A percentile compares a stretch with the other conserved stretches of the same genome.
phyloP scores from a whole-genome alignment of 2,888 invertebrate genomes.

The Pocota personata region DNA sequence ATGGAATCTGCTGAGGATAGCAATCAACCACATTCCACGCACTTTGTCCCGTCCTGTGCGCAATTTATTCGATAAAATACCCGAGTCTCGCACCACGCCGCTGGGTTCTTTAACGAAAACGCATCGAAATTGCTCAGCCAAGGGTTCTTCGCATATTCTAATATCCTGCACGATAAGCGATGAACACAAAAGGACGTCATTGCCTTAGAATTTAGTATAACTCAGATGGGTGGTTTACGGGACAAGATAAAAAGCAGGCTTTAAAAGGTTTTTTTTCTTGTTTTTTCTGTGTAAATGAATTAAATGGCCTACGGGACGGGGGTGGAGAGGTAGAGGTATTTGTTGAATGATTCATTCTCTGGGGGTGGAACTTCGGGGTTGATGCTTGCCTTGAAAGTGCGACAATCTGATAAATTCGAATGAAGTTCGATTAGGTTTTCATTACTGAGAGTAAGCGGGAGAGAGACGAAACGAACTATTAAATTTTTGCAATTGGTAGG shows the following conservation, averaged over 20 bases:
- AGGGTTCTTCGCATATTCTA: constrained; percentile 31
- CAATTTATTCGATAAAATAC: constrained; percentile 62
- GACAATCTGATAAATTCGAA: constrained; percentile 66
- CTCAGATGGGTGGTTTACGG: background rate
- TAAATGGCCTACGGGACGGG: constrained; percentile 2
- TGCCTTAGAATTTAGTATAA: constrained; percentile 32
- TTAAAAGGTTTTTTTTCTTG: constrained; percentile 40
- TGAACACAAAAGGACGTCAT: constrained; percentile 41
- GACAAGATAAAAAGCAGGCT: constrained; percentile 17
- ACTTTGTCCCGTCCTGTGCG: constrained; percentile 49
- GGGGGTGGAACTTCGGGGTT: constrained; percentile 70
- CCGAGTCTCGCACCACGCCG: background rate
- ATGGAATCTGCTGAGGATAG: constrained; percentile 44
- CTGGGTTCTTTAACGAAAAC: constrained; percentile 35
- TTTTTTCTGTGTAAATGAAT: constrained; percentile 18
- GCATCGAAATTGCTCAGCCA: constrained; percentile 66
- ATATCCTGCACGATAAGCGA: constrained; percentile 65
- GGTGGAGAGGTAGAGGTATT: background rate
- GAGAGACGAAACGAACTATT: constrained; percentile 50
- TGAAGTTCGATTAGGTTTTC: constrained; percentile 67
- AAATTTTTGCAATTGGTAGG: constrained; percentile 68
- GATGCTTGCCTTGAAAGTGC: constrained; percentile 38
- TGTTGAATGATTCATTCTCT: constrained; percentile 47
- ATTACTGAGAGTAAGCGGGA: constrained; percentile 25
- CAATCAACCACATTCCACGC: constrained; percentile 56